Conservation (phyloP, 2,113 vertebrate genomes). For the Oceanodroma tethys region DNA sequence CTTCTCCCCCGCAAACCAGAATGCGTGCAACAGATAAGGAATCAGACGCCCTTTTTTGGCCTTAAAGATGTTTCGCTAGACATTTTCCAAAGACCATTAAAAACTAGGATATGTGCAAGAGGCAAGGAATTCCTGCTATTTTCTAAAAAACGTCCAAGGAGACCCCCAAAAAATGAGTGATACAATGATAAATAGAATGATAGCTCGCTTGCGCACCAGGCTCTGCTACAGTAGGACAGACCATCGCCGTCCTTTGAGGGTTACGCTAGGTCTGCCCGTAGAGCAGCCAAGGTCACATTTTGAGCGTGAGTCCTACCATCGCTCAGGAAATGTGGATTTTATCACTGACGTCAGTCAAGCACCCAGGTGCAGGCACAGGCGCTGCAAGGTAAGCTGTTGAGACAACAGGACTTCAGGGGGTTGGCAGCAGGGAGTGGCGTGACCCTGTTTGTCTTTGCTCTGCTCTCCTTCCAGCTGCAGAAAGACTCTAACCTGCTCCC, state of each 20-base stretch:
- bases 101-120: background rate
- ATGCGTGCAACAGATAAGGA: background rate
- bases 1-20: background rate
- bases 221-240: background rate
- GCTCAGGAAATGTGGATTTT: background rate
- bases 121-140: background rate
- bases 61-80: background rate
- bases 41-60: background rate
- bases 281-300: background rate
- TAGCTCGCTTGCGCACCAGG: background rate
- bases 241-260: fast-evolving
- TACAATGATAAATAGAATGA: background rate
- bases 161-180: too few relatives aligned
- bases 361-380: background rate
- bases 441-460: background rate
- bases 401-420: background rate
- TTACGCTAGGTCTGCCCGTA: fast-evolving
- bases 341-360: too few relatives aligned
- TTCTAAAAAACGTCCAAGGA: background rate
- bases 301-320: fast-evolving
- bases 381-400: background rate
- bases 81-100: background rate
- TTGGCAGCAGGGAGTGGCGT: background rate
- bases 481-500: background rate
- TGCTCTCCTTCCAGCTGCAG: background rate